Evolutionary conservation across 2,113 vertebrate genomes (phyloP).

Genomic region (Burhinus oedicnemus): DNA sequence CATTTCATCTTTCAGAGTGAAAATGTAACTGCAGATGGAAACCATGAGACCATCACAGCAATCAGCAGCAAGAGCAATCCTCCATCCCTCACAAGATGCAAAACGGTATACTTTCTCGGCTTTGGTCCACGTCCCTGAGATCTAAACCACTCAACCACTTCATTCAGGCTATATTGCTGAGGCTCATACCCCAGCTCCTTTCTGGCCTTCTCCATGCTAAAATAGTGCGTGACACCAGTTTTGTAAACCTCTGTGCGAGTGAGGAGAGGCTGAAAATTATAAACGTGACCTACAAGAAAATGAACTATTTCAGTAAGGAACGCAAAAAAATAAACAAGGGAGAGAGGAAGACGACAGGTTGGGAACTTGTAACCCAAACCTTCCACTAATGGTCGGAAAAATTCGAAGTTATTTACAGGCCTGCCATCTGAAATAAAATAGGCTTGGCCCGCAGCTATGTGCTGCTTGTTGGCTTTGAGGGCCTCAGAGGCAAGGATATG

Average conservation of each 20-base stretch:
- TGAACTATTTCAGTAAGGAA: constrained; percentile 89
- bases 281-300: constrained; percentile 77
- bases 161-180: constrained; percentile 77
- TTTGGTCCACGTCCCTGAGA: constrained; percentile 79
- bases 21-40: constrained; percentile 65
- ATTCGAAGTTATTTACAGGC: constrained; percentile 94
- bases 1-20: neutral
- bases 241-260: constrained; percentile 95
- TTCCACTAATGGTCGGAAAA: constrained; percentile 91
- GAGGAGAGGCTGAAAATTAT: constrained; percentile 94
- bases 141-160: constrained; percentile 89
- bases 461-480: constrained; percentile 73
- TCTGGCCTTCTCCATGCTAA: constrained; percentile 88
- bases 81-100: constrained; percentile 55
- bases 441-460: constrained; percentile 86
- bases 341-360: constrained; percentile 81
- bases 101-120: neutral
- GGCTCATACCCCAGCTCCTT: constrained; percentile 87
- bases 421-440: constrained; percentile 94
- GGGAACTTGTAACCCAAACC: constrained; percentile 91
- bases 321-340: constrained; percentile 86
- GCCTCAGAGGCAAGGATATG: constrained; percentile 86
- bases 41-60: constrained; percentile 73
- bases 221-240: constrained; percentile 92
- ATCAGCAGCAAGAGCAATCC: constrained; percentile 74